Evolutionary conservation across 2,113 vertebrate genomes (phyloP), one percentile per base, ranked within the genome.

Genomic region (Epinephelus moara): DNA sequence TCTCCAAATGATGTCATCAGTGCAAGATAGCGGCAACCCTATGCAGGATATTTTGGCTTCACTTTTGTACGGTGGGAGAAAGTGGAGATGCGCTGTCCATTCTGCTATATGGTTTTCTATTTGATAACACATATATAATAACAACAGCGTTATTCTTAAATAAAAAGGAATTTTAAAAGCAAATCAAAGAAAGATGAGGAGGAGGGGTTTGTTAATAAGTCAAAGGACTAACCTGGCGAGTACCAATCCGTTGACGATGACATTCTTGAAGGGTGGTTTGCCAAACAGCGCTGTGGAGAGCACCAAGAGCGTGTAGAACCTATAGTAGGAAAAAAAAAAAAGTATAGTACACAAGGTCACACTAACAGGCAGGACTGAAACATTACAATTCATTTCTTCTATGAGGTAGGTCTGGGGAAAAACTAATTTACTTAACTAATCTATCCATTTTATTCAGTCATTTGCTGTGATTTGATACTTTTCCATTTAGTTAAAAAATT

Each of bases 231-330:
- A 96, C 98, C 98, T 98, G n/a, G 98, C 98, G 12, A 99, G 96
- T 49, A 99, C 96, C 0, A 99, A 95, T 15, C 98, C 98, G 2
- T 99, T 99, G 45, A 97, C 98, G 47, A 99, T 99, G 76, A 99
- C 98, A 11, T 99, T 99, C 94, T 97, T 99, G 95, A 99, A 99
- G 4, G 98, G 97, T 0, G 98, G 98, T 80, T 93, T 97, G 70
- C 98, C 98, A 89, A 99, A 99, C 61, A 99, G 96, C 11, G 98
- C 98, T 0, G 97, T 99, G 59, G 98, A 97, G 63, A 99, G 94
- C 64, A 99, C 98, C 66, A 99, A 86, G 61, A 99, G 80, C 15
- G 98, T 99, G 86, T 99, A 99, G 95, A 99, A 99, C 98, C 98
- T 99, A 33, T n/a, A 84, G 27, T 7, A 81, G 21, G 63, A 53